A percentile compares a stretch with the other conserved stretches of the same genome.
These are phyloP conservation scores for Hyposmocoma kahamanoa DNA, from an alignment of 1,140 invertebrate species.

Conservation along the genomic window DNA sequence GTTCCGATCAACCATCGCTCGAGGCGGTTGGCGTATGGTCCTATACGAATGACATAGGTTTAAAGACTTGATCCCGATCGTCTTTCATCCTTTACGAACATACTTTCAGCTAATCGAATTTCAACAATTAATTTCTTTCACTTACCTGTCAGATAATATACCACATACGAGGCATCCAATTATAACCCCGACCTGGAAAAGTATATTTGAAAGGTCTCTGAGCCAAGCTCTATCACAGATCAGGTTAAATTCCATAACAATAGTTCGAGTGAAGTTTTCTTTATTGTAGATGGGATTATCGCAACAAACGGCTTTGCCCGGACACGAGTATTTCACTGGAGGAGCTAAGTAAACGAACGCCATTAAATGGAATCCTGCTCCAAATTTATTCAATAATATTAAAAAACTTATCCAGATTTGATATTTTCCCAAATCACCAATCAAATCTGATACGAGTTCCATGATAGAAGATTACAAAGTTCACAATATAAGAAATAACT, in stretches of 20 bases:
- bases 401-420: conserved; percentile 78
- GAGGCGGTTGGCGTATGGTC: too few species aligned
- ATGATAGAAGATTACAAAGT: too few species aligned
- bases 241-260: conserved; percentile 83
- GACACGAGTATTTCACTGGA: conserved; percentile 67
- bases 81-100: too few species aligned
- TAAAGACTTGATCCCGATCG: too few species aligned
- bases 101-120: too few species aligned
- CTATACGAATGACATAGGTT: too few species aligned
- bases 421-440: conserved; percentile 80
- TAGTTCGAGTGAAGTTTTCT: conserved; percentile 79
- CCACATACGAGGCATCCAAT: conserved; percentile 64
- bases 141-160: conserved; percentile 68
- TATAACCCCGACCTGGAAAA: conserved; percentile 64
- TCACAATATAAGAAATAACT: too few species aligned
- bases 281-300: conserved; percentile 75
- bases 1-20: too few species aligned
- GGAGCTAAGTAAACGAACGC: conserved; percentile 79
- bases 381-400: conserved; percentile 80
- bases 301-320: conserved; percentile 65
- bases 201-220: conserved; percentile 79
- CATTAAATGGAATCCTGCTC: conserved; percentile 81
- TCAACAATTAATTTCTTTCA: too few species aligned
- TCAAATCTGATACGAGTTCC: too few species aligned
- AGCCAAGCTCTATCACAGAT: conserved; percentile 79